Evolutionary conservation across 2,888 invertebrate species (phyloP).

Genomic region (Bibio marci): DNA sequence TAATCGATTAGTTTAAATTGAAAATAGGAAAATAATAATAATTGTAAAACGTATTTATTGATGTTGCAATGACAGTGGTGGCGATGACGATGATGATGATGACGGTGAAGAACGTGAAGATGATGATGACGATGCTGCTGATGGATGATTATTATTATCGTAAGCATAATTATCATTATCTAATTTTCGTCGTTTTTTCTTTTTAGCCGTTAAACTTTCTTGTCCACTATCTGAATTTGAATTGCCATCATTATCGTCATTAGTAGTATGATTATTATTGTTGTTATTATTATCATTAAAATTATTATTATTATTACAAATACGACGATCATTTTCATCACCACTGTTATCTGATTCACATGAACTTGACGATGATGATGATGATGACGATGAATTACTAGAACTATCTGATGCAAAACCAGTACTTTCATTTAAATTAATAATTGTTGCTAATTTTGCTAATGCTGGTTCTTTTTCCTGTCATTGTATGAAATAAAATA

Average conservation of each 20-base stretch:
- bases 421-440: slow-evolving; percentile 71
- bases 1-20: too few species aligned
- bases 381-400: slow-evolving; percentile 58
- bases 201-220: slow-evolving; percentile 74
- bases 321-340: neutral
- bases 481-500: slow-evolving; percentile 4
- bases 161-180: slow-evolving; percentile 17
- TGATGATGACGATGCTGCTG: too few species aligned
- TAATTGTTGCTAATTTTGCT: slow-evolving; percentile 59
- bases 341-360: slow-evolving; percentile 36
- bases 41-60: too few species aligned
- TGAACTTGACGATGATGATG: slow-evolving; percentile 54
- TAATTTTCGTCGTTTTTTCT: slow-evolving; percentile 52
- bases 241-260: too few species aligned
- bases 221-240: slow-evolving; percentile 45
- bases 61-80: neutral
- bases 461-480: slow-evolving; percentile 58
- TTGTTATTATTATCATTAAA: too few species aligned
- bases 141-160: too few species aligned
- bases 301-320: too few species aligned
- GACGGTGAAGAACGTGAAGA: neutral
- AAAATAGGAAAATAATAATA: too few species aligned
- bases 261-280: too few species aligned
- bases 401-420: slow-evolving; percentile 92
- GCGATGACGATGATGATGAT: neutral